Base-by-base conservation (phyloP, 30 jellyfish, hydroid and myxozoan species). In the Pelagia noctiluca region DNA sequence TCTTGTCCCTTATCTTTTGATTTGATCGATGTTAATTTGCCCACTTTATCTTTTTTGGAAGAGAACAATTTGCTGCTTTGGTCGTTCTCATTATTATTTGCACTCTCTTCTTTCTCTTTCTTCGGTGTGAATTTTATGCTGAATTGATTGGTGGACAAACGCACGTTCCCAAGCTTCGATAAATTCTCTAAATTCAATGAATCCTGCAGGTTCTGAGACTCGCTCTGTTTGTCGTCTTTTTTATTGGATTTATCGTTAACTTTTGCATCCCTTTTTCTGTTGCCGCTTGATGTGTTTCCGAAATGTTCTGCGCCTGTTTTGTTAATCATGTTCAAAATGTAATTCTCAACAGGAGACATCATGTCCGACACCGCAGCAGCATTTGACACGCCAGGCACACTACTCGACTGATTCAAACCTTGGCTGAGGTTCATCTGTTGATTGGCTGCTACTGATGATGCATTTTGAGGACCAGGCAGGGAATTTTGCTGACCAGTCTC, bases 271-370 rank as follows among this genome's bases (percentile, higher is more conserved):
- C 91, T 68, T 30, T 81, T 81, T 32, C 91, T 84, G 1, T 50
- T 80, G 1, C 82, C 49, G 74, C 35, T 63, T 8, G 90, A 62
- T 30, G 49, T 75, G 48, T 81, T 81, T 29, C 79, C 91, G 57
- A 81, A 81, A 50, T 54, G 84, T 78, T 81, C 42, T 21, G 75
- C 84, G 0, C 91, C 91, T 0, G 91, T 53, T 62, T 63, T 80
- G 50, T 81, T 81, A 23, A 81, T 81, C 84, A 81, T 81, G 38
- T 81, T 66, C 69, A 81, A 35, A 19, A 81, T 81, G 82, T 81
- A 81, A 37, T 81, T 81, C 78, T 81, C 91, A 37, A 81, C 38
- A 13, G 91, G 91, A 23, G 91, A 81, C 91, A 81, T 81, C 91
- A 81, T 67, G 25, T 81, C 91, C 2, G 91, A 81, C 2, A 81